Base-by-base conservation (phyloP, 53 echinoderm and acorn worm genomes). In the Paelopatides confundens region DNA sequence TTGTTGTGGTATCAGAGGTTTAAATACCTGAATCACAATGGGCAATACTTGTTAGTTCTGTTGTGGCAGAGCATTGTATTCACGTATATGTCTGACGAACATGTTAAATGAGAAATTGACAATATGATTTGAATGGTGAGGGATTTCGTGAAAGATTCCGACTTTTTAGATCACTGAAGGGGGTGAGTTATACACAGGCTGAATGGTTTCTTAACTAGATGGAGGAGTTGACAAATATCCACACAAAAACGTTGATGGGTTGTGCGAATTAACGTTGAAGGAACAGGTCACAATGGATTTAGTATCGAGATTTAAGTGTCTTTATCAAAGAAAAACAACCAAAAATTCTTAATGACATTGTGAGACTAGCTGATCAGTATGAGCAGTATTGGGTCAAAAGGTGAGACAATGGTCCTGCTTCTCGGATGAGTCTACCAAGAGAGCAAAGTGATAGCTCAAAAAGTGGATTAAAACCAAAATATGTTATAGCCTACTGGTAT, bases 311-410 rank as follows among this genome's bases (percentile, higher is more conserved):
- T 1, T 49, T 86, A 35, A 5, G 66, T 1, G 53, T 91, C 66
- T 91, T 94, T 84, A 7, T 94, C 17, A 91, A 85, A 52, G 94
- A 94, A 52, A 64, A 87, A 1, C 77, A 92, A 13, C 94, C 89
- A n/a, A 35, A 49, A n/a, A 52, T 10, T 0, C 51, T 94, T 1
- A 6, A 37, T 9, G 90, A 89, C 5, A 14, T 92, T 9, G 85
- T 86, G 4, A 31, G 62, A 50, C 64, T 91, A 2, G 86, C 94
- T 7, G 91, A 94, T 86, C 89, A 87, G 62, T 92, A 85, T 81
- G 18, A 43, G 0, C 92, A 94, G 21, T 7, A 40, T 40, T 10
- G 40, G 40, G 40, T 5, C 10, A 29, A 26, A 24, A 63, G 13
- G 29, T 5, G 8, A 10, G 64, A 63, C 24, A 63, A 63, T 6